Evolutionary conservation across 2,797 vertebrate genomes (phyloP).

Genomic region (Gobionotothen gibberifrons): DNA sequence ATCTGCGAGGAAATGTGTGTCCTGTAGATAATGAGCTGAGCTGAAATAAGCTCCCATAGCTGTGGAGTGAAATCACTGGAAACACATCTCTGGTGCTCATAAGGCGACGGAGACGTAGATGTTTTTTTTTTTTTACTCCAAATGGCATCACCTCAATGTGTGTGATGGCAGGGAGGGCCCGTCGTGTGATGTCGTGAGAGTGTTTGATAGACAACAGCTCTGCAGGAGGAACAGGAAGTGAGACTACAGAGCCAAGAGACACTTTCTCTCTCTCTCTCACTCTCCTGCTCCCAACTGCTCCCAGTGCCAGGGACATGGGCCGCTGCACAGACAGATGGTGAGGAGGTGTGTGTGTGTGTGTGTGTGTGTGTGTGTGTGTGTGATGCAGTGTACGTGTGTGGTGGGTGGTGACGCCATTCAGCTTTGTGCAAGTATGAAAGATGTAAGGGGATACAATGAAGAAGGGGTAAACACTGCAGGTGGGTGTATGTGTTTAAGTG

Average conservation of each 20-base stretch:
- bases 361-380: slow-evolving; percentile 42
- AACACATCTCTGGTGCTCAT: slow-evolving; percentile 5
- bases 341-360: slow-evolving; percentile 40
- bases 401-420: slow-evolving; percentile 70
- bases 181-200: slow-evolving; percentile 52
- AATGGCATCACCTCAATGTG: slow-evolving; percentile 42
- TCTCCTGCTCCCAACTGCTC: slow-evolving; percentile 74
- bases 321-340: slow-evolving; percentile 81
- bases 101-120: slow-evolving; percentile 13
- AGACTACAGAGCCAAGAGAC: slow-evolving; percentile 69
- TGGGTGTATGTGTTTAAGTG: slow-evolving; percentile 24
- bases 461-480: slow-evolving; percentile 47
- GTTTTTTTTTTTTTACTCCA: slow-evolving; percentile 7
- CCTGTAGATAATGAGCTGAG: slow-evolving; percentile 51
- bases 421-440: slow-evolving; percentile 61
- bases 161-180: slow-evolving; percentile 41
- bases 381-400: slow-evolving; percentile 4
- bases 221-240: slow-evolving; percentile 64
- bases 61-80: slow-evolving; percentile 30
- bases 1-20: slow-evolving; percentile 29
- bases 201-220: slow-evolving; percentile 71
- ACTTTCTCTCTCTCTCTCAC: slow-evolving; percentile 35
- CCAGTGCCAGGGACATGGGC: slow-evolving; percentile 77
- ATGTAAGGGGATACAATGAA: slow-evolving; percentile 44
- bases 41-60: slow-evolving; percentile 35